Percentiles rank a stretch among this genome's conserved stretches.
Evolutionary conservation across 2,113 vertebrate species (phyloP).

Genomic region (Verasper variegatus): DNA sequence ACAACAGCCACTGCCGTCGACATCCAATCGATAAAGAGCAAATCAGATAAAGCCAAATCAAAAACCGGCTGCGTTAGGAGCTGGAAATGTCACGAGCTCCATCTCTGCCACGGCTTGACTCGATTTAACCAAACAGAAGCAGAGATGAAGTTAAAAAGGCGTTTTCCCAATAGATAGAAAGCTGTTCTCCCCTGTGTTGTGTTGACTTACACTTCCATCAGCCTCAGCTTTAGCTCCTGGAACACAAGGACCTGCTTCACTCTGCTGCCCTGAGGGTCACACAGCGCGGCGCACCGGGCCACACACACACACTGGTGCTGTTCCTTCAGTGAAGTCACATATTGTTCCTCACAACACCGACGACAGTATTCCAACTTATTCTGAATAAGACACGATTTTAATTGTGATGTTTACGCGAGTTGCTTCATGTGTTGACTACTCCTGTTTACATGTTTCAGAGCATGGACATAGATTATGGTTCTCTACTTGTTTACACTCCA

Average conservation of each 20-base stretch:
- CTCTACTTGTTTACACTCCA: too few species aligned
- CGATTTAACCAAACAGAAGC: constrained; percentile 1
- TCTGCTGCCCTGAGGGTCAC: too few species aligned
- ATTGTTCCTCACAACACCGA: too few species aligned
- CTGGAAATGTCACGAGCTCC: constrained; percentile 34
- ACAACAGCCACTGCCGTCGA: background rate
- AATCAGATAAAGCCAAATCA: constrained; percentile 40
- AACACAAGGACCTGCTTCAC: background rate
- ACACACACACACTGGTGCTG: too few species aligned
- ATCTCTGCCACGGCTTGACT: constrained; percentile 9
- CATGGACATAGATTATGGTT: too few species aligned
- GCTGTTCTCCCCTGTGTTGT: background rate
- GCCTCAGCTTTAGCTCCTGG: background rate
- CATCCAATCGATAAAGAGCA: constrained; percentile 27
- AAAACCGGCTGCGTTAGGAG: constrained; percentile 3
- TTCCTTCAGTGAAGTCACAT: too few species aligned
- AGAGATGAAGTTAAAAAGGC: background rate
- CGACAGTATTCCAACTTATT: too few species aligned
- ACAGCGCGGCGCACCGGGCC: too few species aligned
- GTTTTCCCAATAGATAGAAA: background rate
- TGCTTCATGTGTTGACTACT: too few species aligned
- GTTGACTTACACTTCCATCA: background rate
- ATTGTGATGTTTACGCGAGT: too few species aligned
- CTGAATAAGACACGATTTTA: too few species aligned
- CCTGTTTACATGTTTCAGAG: too few species aligned